Percentiles rank a stretch among this genome's conserved stretches.
Evolutionary conservation across 2,113 vertebrate genomes (phyloP).

Genomic region (Ursus arctos): DNA sequence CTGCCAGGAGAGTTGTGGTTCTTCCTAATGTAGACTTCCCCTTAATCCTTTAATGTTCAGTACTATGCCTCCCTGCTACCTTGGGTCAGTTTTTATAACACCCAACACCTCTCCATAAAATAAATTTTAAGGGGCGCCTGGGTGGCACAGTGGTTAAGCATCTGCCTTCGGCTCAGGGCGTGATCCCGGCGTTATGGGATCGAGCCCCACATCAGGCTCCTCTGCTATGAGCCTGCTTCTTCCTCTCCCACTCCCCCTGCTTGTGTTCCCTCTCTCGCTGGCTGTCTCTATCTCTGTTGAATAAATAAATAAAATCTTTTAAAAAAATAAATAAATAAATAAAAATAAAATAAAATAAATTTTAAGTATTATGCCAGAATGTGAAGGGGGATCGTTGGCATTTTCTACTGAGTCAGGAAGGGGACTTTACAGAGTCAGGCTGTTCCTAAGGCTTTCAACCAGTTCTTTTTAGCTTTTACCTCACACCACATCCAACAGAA

Average conservation of each 20-base stretch:
- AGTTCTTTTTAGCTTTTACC: neutral
- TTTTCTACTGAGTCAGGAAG: neutral
- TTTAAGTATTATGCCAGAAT: neutral
- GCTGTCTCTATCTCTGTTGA: too few species aligned
- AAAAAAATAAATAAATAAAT: too few species aligned
- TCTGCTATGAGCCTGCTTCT: too few species aligned
- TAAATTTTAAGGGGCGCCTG: neutral
- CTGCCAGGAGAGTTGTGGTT: neutral
- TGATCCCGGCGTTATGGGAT: too few species aligned
- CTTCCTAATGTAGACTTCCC: neutral
- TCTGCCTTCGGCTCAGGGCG: too few species aligned
- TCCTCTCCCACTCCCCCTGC: too few species aligned
- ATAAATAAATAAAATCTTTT: too few species aligned
- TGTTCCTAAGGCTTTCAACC: neutral
- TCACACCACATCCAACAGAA: neutral
- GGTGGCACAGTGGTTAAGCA: too few species aligned
- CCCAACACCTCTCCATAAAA: neutral
- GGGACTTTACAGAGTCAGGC: neutral
- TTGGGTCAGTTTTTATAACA: neutral
- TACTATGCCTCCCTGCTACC: neutral
- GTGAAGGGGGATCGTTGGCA: neutral
- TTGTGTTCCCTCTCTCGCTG: too few species aligned
- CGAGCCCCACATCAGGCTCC: too few species aligned
- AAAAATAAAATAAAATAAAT: neutral
- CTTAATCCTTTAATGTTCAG: neutral